These are phyloP conservation scores for Thomomys bottae DNA, from an alignment of 2,113 vertebrate species.

Conservation along the genomic window DNA sequence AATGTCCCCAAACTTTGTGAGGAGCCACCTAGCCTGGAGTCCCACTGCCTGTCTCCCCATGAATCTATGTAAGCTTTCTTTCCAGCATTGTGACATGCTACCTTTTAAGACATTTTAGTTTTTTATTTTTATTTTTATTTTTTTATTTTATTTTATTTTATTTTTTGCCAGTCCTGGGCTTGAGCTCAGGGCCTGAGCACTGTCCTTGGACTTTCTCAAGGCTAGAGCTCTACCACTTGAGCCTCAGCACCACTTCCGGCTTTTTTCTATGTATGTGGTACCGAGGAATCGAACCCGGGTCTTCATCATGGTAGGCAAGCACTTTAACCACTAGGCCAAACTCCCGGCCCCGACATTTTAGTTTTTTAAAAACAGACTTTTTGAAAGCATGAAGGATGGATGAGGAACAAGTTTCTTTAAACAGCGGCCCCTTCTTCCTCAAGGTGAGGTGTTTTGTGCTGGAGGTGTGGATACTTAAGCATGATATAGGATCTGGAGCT, in stretches of 20 bases:
- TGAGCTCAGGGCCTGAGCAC: no score
- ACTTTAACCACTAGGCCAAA: no score
- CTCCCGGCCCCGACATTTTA: no score
- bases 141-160: no score
- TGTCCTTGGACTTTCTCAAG: no score
- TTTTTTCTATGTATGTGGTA: no score
- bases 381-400: background rate
- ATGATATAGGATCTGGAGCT: background rate
- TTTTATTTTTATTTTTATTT: no score
- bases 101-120: background rate
- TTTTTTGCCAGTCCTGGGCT: no score
- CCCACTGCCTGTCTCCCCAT: rapidly evolving
- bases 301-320: no score
- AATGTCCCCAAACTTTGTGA: background rate
- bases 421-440: background rate
- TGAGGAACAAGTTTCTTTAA: background rate
- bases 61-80: background rate
- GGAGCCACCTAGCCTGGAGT: background rate
- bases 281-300: no score
- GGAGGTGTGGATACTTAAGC: background rate
- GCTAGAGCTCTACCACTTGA: no score
- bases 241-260: no score
- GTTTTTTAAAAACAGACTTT: background rate
- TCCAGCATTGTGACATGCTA: background rate
- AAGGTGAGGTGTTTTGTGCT: background rate